Evolutionary conservation across 2,113 vertebrate species (phyloP).

Genomic region (Myotis brandtii): DNA sequence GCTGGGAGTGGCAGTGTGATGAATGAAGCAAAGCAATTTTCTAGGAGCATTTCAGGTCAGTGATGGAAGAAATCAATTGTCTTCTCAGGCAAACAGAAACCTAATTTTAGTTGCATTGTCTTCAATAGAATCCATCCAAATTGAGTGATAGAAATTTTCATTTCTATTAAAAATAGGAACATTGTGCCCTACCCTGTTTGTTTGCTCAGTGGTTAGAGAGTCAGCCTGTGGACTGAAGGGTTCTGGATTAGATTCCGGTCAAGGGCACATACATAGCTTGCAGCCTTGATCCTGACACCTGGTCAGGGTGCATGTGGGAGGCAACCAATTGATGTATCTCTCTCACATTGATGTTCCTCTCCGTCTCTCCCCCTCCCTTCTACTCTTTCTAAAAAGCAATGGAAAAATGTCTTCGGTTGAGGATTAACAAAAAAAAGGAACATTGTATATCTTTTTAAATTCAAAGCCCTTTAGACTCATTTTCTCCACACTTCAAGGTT

Average conservation of each 20-base stretch:
- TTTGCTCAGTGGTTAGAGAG: too few relatives aligned
- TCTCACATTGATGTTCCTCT: too few relatives aligned
- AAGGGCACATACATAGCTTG: too few relatives aligned
- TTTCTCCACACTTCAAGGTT: constrained; percentile 35
- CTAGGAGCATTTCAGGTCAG: constrained; percentile 60
- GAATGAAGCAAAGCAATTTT: constrained; percentile 58
- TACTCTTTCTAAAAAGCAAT: too few relatives aligned
- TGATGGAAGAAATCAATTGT: constrained; percentile 57
- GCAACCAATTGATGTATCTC: too few relatives aligned
- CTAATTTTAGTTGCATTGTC: constrained; percentile 56
- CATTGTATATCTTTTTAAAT: constrained; percentile 27
- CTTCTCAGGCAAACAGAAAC: constrained; percentile 53
- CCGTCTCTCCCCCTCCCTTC: too few relatives aligned
- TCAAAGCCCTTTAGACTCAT: constrained; percentile 16
- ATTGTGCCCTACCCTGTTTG: too few relatives aligned
- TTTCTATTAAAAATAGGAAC: neutral
- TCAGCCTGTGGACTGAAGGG: too few relatives aligned
- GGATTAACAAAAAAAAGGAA: neutral
- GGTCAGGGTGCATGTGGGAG: too few relatives aligned
- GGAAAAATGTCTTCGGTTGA: too few relatives aligned
- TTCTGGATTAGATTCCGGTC: too few relatives aligned
- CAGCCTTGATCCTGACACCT: too few relatives aligned
- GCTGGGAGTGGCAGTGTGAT: constrained; percentile 8
- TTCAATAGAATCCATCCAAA: constrained; percentile 39
- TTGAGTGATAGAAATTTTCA: constrained; percentile 44